Percentiles rank a stretch among this genome's conserved stretches.
Conservation (phyloP, 2,888 invertebrate species). For the Piscicola geometra region DNA sequence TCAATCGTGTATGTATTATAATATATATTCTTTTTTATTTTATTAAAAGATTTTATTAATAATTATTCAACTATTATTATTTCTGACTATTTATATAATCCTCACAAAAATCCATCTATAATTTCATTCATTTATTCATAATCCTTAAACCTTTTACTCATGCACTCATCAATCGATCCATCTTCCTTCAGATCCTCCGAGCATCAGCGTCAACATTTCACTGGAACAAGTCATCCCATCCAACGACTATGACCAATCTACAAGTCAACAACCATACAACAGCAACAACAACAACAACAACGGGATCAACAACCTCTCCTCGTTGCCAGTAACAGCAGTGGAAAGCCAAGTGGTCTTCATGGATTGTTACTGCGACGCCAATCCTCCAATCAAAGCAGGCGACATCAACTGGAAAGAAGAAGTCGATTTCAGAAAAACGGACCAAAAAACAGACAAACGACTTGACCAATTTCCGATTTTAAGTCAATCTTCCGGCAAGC, state of each 20-base stretch:
- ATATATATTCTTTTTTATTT: too few species aligned
- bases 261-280: too few species aligned
- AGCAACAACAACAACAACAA: background rate
- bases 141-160: too few species aligned
- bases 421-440: background rate
- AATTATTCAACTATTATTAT: too few species aligned
- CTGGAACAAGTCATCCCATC: background rate
- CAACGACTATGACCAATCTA: too few species aligned
- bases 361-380: background rate
- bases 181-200: slow-evolving; percentile 1
- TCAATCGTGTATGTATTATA: too few species aligned
- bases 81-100: too few species aligned
- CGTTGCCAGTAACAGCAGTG: background rate
- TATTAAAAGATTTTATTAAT: too few species aligned
- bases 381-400: background rate
- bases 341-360: background rate
- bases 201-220: background rate
- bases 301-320: background rate
- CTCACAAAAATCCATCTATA: too few species aligned
- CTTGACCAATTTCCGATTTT: background rate
- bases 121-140: too few species aligned
- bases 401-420: background rate
- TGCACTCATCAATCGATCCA: too few species aligned
- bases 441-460: background rate
- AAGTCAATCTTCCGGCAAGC: background rate